A percentile compares a stretch with the other conserved stretches of the same genome.
Conservation (phyloP, 2,888 invertebrate genomes). For the Pteria penguin region DNA sequence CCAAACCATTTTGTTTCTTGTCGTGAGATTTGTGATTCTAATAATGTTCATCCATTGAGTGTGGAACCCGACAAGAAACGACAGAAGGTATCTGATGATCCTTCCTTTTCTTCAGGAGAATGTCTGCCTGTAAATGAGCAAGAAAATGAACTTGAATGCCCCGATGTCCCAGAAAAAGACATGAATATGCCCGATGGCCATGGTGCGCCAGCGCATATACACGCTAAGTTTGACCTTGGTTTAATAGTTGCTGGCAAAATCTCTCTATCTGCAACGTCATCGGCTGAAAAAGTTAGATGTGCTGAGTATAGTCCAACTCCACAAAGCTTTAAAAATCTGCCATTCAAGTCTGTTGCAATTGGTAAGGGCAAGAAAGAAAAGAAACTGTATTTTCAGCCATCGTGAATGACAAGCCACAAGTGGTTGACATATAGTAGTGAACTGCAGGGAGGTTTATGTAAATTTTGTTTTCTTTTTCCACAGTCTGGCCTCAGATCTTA, state of each 20-base stretch:
- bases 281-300: neutral
- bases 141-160: neutral
- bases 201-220: neutral
- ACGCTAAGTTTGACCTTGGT: neutral
- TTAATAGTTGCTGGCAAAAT: conserved; percentile 4
- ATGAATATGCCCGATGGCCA: neutral
- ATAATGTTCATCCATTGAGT: neutral
- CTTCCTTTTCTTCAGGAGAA: too few species aligned
- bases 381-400: too few species aligned
- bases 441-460: too few species aligned
- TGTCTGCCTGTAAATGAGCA: too few species aligned
- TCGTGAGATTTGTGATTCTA: neutral
- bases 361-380: too few species aligned
- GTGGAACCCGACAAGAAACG: neutral
- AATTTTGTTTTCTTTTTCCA: too few species aligned
- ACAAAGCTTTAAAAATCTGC: too few species aligned
- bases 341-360: too few species aligned
- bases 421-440: too few species aligned
- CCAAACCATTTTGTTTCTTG: too few species aligned
- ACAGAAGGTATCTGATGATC: conserved; percentile 8
- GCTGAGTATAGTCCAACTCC: neutral
- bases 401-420: neutral
- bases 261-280: neutral
- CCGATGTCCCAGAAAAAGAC: neutral
- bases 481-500: too few species aligned